These are phyloP conservation scores for Bradypus variegatus DNA, from an alignment of 2,797 vertebrate species.

Conservation along the genomic window DNA sequence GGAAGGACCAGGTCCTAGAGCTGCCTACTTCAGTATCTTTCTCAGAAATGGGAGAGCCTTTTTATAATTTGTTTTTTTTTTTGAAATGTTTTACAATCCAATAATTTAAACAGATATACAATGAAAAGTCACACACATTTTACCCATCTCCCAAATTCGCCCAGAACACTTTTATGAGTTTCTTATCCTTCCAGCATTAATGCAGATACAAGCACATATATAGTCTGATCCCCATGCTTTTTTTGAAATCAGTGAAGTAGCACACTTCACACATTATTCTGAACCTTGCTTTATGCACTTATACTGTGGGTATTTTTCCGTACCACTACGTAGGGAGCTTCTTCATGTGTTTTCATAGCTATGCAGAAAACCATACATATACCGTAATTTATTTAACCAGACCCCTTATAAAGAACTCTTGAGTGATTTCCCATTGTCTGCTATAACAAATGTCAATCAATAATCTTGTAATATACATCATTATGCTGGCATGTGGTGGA, in stretches of 20 bases:
- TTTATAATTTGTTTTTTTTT: not conserved
- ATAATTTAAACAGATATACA: not conserved
- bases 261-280: not conserved
- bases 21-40: too few species aligned
- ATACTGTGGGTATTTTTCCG: not conserved
- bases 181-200: not conserved
- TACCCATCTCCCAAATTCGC: not conserved
- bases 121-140: not conserved
- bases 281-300: not conserved
- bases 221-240: not conserved
- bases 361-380: not conserved
- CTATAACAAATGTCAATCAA: not conserved
- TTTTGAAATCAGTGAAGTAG: not conserved
- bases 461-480: accelerated
- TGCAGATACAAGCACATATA: not conserved
- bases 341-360: not conserved
- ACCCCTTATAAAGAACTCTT: not conserved
- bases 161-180: not conserved
- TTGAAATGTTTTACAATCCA: not conserved
- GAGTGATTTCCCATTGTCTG: not conserved
- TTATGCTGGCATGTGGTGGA: not conserved
- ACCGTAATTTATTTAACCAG: not conserved
- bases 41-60: too few species aligned
- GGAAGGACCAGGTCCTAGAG: too few species aligned
- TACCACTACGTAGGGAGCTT: not conserved